phyloP scores from a whole-genome alignment of 2,113 vertebrate species.

The Hyaena hyaena region DNA sequence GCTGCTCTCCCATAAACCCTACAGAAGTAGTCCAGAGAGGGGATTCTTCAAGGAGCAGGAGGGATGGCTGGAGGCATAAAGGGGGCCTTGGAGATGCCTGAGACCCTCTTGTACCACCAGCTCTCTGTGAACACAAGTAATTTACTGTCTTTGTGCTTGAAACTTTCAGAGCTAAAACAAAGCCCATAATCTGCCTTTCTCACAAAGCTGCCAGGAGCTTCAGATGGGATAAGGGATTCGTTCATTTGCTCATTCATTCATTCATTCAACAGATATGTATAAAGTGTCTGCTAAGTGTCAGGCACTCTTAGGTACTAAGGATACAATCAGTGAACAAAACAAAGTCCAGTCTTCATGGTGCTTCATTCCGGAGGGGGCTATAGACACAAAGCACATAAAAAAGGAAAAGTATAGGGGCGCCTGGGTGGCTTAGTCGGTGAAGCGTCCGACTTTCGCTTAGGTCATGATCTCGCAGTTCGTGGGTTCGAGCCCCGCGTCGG shows the following conservation, averaged over 20 bases:
- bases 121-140: background rate
- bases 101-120: background rate
- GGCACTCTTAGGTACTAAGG: background rate
- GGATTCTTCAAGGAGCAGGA: background rate
- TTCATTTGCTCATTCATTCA: background rate
- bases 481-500: too few relatives aligned
- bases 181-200: background rate
- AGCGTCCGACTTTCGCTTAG: too few relatives aligned
- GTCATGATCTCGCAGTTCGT: too few relatives aligned
- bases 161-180: background rate
- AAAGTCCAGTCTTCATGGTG: background rate
- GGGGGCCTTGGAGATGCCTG: too few relatives aligned
- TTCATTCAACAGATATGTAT: background rate
- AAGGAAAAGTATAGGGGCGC: background rate
- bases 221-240: background rate
- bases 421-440: too few relatives aligned
- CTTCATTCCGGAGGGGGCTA: background rate
- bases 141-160: background rate
- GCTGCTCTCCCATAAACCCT: background rate
- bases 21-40: background rate
- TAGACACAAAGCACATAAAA: background rate
- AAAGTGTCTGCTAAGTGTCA: background rate
- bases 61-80: background rate
- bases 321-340: background rate
- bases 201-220: background rate